Base-by-base conservation (phyloP, 64 coral and sea anemone species). In the Montipora capricornis region DNA sequence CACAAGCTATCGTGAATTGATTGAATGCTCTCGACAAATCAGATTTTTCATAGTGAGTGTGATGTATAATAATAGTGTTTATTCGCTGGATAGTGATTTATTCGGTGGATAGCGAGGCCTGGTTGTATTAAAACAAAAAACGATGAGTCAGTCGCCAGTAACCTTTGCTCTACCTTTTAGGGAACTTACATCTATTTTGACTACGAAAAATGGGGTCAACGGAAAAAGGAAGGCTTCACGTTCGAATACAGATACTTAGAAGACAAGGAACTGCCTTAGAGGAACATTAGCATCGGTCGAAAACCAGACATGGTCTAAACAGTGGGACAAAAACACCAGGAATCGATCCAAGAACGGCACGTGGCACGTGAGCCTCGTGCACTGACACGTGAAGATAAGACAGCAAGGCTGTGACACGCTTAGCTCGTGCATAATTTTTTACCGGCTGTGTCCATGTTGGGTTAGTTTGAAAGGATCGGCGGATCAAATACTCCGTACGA, bases 111-210 rank as follows among this genome's bases (percentile, higher is more conserved):
- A 22, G 22, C 22, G 22, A 22, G 22, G 22, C 22, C 22, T 22
- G 22, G 22, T 22, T 22, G 24, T 51, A 17, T 8, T 20, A 14
- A n/a, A 20, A 11, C 4, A 19, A 7, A 19, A 57, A 14, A 82
- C 19, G 8, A 2, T 84, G 19, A 0, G 11, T 5, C 0, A 14
- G 12, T 62, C 6, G 24, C 24, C 24, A n/a, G 17, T 88, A 15
- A 52, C 15, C 4, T 76, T 4, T 19, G 5, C 8, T 89, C 4
- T 60, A 5, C 44, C 49, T 89, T 75, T 64, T 74, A 96, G 97
- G 97, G 97, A 52, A 99, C 97, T 20, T 99, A 99, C 80, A 99
- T 99, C 87, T 99, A 99, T 91, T 99, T 99, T 91, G 98, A 99
- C 89, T 99, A 99, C 74, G 98, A 99, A 91, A 99, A 99, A 90